Evolutionary conservation across 2,113 vertebrate species (phyloP).

Genomic region (Dendropsophus ebraccatus): DNA sequence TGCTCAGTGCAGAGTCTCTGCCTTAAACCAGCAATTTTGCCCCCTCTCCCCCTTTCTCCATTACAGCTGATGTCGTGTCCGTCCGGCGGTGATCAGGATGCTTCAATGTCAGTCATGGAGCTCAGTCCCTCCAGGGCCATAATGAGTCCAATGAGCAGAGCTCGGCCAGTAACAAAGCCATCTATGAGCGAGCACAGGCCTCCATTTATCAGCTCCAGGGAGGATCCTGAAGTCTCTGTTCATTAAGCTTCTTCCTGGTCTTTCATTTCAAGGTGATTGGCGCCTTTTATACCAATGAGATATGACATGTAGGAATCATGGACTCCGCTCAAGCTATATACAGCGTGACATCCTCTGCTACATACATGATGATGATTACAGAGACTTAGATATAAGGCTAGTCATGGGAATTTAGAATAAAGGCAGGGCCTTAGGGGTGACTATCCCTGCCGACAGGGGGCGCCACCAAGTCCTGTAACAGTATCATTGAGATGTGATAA

Average conservation of each 20-base stretch:
- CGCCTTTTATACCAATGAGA: background rate
- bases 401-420: too few species aligned
- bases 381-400: too few species aligned
- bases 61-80: background rate
- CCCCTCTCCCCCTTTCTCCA: background rate
- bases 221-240: background rate
- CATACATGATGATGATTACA: background rate
- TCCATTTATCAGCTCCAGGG: background rate
- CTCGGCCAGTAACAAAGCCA: background rate
- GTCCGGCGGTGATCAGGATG: background rate
- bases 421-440: too few species aligned
- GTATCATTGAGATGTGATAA: too few species aligned
- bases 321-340: background rate
- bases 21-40: background rate
- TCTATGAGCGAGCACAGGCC: background rate
- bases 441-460: too few species aligned
- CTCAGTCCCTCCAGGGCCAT: conserved; percentile 17
- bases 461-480: too few species aligned
- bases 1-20: background rate
- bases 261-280: background rate
- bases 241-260: background rate
- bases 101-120: conserved; percentile 5
- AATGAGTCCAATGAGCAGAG: background rate
- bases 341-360: background rate
- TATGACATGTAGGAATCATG: background rate